Base-by-base conservation (phyloP, 2,797 vertebrate genomes). In the Esox lucius region DNA sequence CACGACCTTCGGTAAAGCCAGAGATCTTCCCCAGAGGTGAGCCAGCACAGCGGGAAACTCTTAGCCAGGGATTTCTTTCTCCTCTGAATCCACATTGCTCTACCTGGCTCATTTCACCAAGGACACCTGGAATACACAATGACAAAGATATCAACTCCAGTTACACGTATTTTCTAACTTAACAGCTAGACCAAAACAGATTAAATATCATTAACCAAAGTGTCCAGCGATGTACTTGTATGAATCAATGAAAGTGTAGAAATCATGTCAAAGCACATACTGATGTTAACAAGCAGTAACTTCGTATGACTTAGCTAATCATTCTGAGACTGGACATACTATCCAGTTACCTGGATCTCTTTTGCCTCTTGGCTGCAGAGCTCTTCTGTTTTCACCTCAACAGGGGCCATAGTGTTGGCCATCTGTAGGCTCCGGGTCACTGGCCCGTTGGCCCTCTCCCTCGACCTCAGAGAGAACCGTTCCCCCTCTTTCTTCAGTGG, bases 371-470 rank as follows among this genome's bases (percentile, higher is more conserved):
- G 94, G 87, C 81, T 90, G 71, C 91, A 85, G 80, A 86, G 78
- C 15, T 97, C 96, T 76, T 98, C 96, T 28, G 90, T 90, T 85
- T 93, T 96, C 86, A 31, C 89, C 70, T 97, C 96, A 46, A 88
- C 86, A 53, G 91, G 75, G 74, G 95, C 92, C 5, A 92, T 86
- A 13, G 93, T 81, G 78, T 81, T 92, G 0, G 94, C 92, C 89
- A 95, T 94, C 85, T 99, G 97, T 66, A 97, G 89, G 88, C 97
- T 99, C 64, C 98, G 95, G 48, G 98, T 99, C 78, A 98, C 86
- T 0, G 98, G 97, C 74, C 98, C 97, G 26, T 96, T 95, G 1
- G 94, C 90, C 81, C 96, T 91, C 3, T 89, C 90, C 81, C 96
- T 91, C 3, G 89, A 93, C 80, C 95, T 95, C 0, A 90, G 85